Evolutionary conservation across 64 coral and sea anemone species (phyloP), one percentile per base, ranked within the genome.

Genomic region (Dendrophyllia cribrosa): DNA sequence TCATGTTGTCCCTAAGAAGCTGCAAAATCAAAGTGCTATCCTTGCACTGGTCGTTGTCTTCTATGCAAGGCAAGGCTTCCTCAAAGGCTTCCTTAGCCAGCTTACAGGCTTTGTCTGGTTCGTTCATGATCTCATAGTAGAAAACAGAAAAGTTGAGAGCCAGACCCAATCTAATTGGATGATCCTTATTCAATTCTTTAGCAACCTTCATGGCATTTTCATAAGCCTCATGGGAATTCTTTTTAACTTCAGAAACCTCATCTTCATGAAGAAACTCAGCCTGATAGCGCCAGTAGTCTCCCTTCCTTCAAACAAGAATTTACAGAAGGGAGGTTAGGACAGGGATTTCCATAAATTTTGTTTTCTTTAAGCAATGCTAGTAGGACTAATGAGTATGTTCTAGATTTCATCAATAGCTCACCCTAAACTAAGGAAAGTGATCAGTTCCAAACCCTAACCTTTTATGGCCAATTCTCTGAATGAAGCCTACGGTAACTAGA

Each of bases 281-380:
- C 90, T 93, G 78, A 70, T 98, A 98, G 26, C 94, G 82, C 67
- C 87, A 95, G 62, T 98, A 98, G 72, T 98, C 97, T 24, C 97
- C 97, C 52, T 98, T 98, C 97, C 95, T 82, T 82, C 78, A 82
- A 82, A 82, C 55, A 82, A 82, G 59, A 82, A 82, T 58, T 82
- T 82, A 82, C 55, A 82, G 78, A 82, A 82, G 78, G 78, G 26
- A 63, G 55, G 24, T 82, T 82, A 82, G 78, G 78, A 82, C 77
- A 79, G n/a, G 75, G 24, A 82, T 62, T 82, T 82, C 59, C 78
- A 45, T 11, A 44, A 15, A 47, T 1, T n/a, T n/a, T 75, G 43
- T 47, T 63, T 64, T 59, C 13, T 43, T 23, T 13, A 64, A 64
- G 53, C 43, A 46, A 43, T 62, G 58, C 58, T 63, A 34, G 34